Conservation (phyloP, 2,888 invertebrate genomes). For the Ectobius pallidus region DNA sequence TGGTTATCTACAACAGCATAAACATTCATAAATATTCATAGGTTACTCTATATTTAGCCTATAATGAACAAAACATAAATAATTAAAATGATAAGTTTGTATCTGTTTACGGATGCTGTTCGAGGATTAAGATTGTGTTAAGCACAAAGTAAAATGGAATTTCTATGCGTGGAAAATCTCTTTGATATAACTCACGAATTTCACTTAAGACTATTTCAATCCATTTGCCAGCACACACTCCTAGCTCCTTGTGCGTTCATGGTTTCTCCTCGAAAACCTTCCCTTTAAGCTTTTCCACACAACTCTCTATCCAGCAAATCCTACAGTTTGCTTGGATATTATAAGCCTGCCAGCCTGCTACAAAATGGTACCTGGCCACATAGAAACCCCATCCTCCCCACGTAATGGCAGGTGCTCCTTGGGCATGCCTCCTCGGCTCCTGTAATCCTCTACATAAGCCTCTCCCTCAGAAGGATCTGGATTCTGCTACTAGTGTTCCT, state of each 20-base stretch:
- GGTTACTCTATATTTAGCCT: no score
- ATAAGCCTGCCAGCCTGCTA: conserved; percentile 1
- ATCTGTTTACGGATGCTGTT: no score
- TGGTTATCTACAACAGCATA: no score
- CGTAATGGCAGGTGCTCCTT: conserved; percentile 19
- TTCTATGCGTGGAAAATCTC: neutral
- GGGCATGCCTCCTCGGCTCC: neutral
- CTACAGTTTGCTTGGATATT: conserved; percentile 16
- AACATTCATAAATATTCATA: no score
- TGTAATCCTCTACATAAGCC: conserved; percentile 11
- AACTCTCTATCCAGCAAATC: conserved; percentile 10
- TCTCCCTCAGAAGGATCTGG: neutral
- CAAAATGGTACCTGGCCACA: conserved; percentile 10
- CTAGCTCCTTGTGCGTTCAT: no score
- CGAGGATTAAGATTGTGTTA: no score
- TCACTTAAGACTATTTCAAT: neutral
- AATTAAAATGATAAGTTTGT: no score
- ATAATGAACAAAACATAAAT: no score
- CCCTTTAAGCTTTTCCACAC: neutral
- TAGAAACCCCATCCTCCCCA: neutral
- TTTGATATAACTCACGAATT: neutral
- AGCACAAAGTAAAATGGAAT: no score
- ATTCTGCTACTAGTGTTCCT: neutral
- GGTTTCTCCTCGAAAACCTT: neutral
- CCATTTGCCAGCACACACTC: neutral